Percentiles rank a stretch among this genome's conserved stretches.
Evolutionary conservation across 2,113 vertebrate species (phyloP).

Genomic region (Pterocles burchelli): DNA sequence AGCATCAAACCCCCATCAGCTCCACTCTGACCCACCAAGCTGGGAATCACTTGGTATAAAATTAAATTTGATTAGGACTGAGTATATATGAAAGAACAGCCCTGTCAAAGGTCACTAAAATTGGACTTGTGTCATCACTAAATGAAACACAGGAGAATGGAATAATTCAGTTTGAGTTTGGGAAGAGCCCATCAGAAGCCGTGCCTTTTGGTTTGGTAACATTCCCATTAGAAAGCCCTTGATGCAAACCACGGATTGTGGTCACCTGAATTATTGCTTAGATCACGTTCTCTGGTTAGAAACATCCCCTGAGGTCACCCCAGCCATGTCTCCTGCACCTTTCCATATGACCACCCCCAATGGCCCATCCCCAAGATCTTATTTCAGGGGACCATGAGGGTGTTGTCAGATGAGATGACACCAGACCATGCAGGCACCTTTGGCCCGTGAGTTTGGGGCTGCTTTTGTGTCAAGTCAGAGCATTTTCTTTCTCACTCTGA

Average conservation of each 20-base stretch:
- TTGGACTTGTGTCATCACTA: background rate
- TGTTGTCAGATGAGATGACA: background rate
- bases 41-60: background rate
- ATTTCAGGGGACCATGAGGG: background rate
- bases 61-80: background rate
- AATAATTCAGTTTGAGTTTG: background rate
- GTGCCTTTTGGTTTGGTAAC: background rate
- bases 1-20: background rate
- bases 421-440: background rate
- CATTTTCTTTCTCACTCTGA: background rate
- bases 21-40: background rate
- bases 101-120: background rate
- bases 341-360: background rate
- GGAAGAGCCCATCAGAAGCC: background rate
- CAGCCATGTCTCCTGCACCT: background rate
- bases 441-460: background rate
- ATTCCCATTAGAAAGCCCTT: background rate
- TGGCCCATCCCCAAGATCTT: fast-evolving
- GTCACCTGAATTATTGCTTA: background rate
- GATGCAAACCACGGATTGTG: background rate
- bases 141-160: background rate
- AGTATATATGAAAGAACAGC: background rate
- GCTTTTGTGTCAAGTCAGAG: background rate
- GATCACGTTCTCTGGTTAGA: fast-evolving
- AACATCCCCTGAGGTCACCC: background rate